These are phyloP conservation scores for Lasaia peninsularis DNA, from an alignment of 1,140 invertebrate species.

Conservation along the genomic window DNA sequence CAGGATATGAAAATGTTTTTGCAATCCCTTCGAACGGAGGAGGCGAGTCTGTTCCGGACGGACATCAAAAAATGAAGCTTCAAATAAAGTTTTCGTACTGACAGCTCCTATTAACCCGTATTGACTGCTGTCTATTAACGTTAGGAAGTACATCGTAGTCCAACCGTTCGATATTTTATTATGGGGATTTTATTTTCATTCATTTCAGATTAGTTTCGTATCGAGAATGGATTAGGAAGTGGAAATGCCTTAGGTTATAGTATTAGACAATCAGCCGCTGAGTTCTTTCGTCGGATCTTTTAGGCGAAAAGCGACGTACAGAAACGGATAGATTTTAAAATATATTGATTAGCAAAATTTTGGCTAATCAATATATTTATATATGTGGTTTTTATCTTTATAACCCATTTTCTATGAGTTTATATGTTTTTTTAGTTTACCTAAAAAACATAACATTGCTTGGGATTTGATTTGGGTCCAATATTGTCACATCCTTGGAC, in stretches of 20 bases:
- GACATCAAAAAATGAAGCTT: constrained; percentile 12
- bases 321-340: too few relatives aligned
- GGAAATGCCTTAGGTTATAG: background rate
- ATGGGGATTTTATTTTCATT: background rate
- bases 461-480: too few relatives aligned
- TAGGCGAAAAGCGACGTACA: too few relatives aligned
- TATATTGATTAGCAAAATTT: too few relatives aligned
- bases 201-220: background rate
- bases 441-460: too few relatives aligned
- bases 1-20: constrained; percentile 3
- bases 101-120: constrained; percentile 11
- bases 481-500: too few relatives aligned
- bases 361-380: too few relatives aligned
- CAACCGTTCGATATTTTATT: background rate
- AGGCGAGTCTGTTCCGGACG: background rate
- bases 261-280: too few relatives aligned
- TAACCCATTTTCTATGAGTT: too few relatives aligned
- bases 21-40: background rate
- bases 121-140: constrained; percentile 15
- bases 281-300: too few relatives aligned
- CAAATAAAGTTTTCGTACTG: constrained; percentile 11
- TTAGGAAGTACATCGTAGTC: constrained; percentile 9
- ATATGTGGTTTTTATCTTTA: too few relatives aligned
- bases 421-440: too few relatives aligned
- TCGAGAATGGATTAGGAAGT: background rate